Conservation (phyloP, 2,888 invertebrate species). For the Pseudolycoriella hygida region DNA sequence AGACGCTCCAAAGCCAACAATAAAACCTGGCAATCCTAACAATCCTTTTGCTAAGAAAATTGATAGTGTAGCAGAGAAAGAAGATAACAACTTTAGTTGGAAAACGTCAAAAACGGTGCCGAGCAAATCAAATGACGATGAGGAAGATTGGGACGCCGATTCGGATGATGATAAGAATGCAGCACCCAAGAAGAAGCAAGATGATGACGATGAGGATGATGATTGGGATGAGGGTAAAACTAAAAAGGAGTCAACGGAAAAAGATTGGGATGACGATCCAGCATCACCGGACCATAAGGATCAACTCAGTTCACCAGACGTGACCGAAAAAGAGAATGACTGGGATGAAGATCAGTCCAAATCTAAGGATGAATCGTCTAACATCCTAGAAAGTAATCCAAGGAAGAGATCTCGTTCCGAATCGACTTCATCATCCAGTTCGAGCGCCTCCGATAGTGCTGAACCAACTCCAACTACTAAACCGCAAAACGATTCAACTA, state of each 20-base stretch:
- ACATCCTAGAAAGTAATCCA: slow-evolving; percentile 23
- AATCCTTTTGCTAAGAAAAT: slow-evolving; percentile 7
- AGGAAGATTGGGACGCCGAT: slow-evolving; percentile 21
- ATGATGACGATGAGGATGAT: slow-evolving; percentile 9
- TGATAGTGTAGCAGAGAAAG: slow-evolving; percentile 5
- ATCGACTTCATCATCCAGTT: slow-evolving; percentile 30
- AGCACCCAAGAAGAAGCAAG: slow-evolving; percentile 8
- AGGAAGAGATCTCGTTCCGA: slow-evolving; percentile 29
- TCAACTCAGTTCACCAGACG: slow-evolving; percentile 11
- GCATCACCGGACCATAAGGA: slow-evolving; percentile 14
- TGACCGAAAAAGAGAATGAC: slow-evolving; percentile 22
- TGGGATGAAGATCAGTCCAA: slow-evolving; percentile 16
- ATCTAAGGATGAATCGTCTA: slow-evolving; percentile 15
- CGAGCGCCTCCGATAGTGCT: slow-evolving; percentile 31
- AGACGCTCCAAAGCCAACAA: neutral
- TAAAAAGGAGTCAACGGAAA: slow-evolving; percentile 11
- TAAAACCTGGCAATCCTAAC: neutral
- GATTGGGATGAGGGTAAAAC: neutral
- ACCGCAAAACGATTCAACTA: slow-evolving; percentile 22
- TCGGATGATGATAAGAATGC: neutral
- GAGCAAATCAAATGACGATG: slow-evolving; percentile 19
- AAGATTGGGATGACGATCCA: slow-evolving; percentile 11
- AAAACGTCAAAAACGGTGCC: neutral
- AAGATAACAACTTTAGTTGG: neutral
- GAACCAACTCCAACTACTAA: slow-evolving; percentile 19